A percentile compares a stretch with the other conserved stretches of the same genome.
Evolutionary conservation across 2,113 vertebrate genomes (phyloP).

Genomic region (Malurus alboscapulatus): DNA sequence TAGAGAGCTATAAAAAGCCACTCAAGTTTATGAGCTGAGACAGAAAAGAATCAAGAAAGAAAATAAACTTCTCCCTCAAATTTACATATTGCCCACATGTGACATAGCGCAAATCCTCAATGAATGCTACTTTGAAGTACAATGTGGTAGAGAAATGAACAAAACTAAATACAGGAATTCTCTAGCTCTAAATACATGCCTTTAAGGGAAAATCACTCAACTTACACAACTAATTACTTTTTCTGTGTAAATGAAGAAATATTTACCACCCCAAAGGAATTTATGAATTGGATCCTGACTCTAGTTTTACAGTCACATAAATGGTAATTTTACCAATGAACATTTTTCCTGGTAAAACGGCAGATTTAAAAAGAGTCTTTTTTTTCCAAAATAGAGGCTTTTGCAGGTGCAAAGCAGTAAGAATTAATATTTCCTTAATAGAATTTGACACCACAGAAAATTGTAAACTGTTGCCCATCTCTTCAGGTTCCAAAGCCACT

Average conservation of each 20-base stretch:
- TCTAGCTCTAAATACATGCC: not conserved
- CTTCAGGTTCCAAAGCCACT: not conserved
- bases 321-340: not conserved
- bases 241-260: not conserved
- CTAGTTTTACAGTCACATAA: not conserved
- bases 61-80: not conserved
- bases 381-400: not conserved
- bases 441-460: not conserved
- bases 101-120: not conserved
- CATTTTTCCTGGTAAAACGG: not conserved
- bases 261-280: slow-evolving; percentile 11
- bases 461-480: not conserved
- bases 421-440: not conserved
- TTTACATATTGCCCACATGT: not conserved
- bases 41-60: not conserved
- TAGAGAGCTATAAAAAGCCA: not conserved
- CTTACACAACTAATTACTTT: not conserved
- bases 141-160: not conserved
- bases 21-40: not conserved
- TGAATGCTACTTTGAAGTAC: not conserved
- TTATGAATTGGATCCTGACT: not conserved
- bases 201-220: not conserved
- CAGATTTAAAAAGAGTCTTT: not conserved
- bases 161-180: not conserved
- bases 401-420: not conserved